Percentiles rank a stretch among this genome's conserved stretches.
Evolutionary conservation across 1,140 invertebrate species (phyloP).

Genomic region (Drosophila mojavensis): DNA sequence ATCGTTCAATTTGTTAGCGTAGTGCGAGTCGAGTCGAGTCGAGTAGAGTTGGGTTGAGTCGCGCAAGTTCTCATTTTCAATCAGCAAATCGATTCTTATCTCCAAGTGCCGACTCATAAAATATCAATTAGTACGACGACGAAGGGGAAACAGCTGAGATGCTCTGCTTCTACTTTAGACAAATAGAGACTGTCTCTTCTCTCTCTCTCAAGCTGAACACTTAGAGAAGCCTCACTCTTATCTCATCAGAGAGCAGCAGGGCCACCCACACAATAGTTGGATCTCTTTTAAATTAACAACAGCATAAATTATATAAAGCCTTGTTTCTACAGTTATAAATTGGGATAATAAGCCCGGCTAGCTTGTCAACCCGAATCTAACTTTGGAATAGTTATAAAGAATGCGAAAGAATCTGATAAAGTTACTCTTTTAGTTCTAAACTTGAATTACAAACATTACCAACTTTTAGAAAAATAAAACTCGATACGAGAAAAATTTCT

Average conservation of each 20-base stretch:
- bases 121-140: conserved; percentile 66
- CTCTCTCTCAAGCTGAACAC: background rate
- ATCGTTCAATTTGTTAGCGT: conserved; percentile 52
- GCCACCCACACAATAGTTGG: background rate
- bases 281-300: no score
- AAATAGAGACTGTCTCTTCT: no score
- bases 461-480: no score
- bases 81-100: conserved; percentile 66
- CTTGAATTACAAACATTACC: no score
- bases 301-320: no score
- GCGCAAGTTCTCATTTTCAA: conserved; percentile 38
- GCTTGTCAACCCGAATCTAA: no score
- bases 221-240: background rate
- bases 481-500: background rate
- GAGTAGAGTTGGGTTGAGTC: conserved; percentile 30
- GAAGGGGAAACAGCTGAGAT: conserved; percentile 9
- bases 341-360: no score
- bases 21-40: conserved; percentile 28
- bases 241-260: background rate
- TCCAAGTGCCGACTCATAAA: conserved; percentile 53
- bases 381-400: no score
- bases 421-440: no score
- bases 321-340: no score
- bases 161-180: no score
- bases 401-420: no score